Conservation (phyloP, 2,113 vertebrate genomes). For the Coptodon bakossiorum region DNA sequence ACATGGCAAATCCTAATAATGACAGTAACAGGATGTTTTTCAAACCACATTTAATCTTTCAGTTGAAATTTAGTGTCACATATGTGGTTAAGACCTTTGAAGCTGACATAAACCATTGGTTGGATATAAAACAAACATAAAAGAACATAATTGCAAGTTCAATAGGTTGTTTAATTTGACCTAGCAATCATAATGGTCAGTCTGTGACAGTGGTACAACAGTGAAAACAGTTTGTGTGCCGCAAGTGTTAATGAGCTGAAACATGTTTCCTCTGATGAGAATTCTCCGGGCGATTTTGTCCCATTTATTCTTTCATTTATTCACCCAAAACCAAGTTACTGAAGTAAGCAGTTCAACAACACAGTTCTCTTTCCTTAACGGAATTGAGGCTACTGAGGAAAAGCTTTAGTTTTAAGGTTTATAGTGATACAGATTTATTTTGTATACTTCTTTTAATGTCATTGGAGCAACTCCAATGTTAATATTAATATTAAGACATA, state of each 20-base stretch:
- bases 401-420: background rate
- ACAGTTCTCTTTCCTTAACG: background rate
- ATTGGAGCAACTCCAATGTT: background rate
- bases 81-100: background rate
- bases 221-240: background rate
- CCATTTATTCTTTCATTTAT: constrained; percentile 1
- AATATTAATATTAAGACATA: background rate
- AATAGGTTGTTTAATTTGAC: background rate
- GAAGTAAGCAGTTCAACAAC: constrained; percentile 7
- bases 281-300: background rate
- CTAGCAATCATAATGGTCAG: background rate
- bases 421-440: background rate
- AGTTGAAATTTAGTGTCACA: background rate
- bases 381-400: constrained; percentile 4
- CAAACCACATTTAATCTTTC: background rate
- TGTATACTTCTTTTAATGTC: background rate
- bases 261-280: background rate
- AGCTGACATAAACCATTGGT: background rate
- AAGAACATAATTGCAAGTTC: background rate
- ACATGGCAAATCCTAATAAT: background rate
- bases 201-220: background rate
- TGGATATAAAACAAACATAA: background rate
- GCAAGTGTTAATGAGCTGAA: background rate
- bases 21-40: background rate
- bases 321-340: constrained; percentile 27